Evolutionary conservation across 1,140 invertebrate species (phyloP).

Genomic region (Lepeophtheirus salmonis): DNA sequence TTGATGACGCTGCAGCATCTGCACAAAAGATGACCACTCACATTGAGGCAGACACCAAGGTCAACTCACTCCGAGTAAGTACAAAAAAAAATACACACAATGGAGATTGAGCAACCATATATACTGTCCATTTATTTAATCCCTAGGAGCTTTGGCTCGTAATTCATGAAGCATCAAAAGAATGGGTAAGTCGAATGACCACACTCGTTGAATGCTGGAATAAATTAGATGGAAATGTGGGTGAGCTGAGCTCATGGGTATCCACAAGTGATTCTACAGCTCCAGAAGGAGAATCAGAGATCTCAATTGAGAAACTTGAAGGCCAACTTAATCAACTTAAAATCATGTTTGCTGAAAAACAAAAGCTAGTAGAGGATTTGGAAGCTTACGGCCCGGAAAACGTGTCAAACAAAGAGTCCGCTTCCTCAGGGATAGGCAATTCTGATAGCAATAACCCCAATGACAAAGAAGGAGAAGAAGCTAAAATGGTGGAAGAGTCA

Average conservation of each 20-base stretch:
- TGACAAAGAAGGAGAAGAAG: neutral
- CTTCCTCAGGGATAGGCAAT: neutral
- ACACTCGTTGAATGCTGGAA: constrained; percentile 17
- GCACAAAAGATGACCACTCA: constrained; percentile 16
- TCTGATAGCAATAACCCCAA: neutral
- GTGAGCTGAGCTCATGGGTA: constrained; percentile 14
- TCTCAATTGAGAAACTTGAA: constrained; percentile 16
- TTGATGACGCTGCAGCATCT: constrained; percentile 12
- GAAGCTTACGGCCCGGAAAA: constrained; percentile 4
- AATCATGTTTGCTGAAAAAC: constrained; percentile 14
- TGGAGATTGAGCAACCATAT: neutral
- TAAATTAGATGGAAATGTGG: constrained; percentile 16
- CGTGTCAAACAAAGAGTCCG: neutral
- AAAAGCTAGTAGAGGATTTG: constrained; percentile 12
- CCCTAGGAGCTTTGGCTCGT: constrained; percentile 3
- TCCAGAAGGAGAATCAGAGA: constrained; percentile 1
- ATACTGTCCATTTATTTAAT: neutral
- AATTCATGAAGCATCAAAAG: constrained; percentile 5
- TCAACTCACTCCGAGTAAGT: neutral
- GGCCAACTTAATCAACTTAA: constrained; percentile 14
- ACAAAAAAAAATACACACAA: neutral
- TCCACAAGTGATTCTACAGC: neutral
- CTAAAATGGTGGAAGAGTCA: neutral
- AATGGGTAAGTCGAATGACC: constrained; percentile 13
- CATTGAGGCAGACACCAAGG: constrained; percentile 8